A percentile compares a stretch with the other conserved stretches of the same genome.
phyloP scores from a whole-genome alignment of 35 echinoderm and acorn worm genomes.

The Eucidaris tribuloides region DNA sequence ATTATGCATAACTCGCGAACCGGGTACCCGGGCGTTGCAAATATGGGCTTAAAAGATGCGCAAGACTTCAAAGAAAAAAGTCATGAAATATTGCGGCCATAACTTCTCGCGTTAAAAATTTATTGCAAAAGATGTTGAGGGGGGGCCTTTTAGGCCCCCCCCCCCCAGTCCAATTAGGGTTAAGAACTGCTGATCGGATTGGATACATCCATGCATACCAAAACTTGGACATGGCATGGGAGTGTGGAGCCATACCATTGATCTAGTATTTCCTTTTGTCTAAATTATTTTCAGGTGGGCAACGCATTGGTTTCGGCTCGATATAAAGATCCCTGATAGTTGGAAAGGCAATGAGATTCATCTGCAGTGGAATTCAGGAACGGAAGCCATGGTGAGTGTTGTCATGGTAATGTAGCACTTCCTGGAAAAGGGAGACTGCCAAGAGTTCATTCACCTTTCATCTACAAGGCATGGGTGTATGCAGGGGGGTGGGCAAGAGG shows the following conservation, averaged over 20 bases:
- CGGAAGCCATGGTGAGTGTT: constrained; percentile 88
- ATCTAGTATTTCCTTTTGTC: neutral
- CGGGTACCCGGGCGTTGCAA: too few species aligned
- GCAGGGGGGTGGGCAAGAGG: too few species aligned
- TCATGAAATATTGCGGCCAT: too few species aligned
- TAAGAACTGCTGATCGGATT: neutral
- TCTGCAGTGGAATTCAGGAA: constrained; percentile 78
- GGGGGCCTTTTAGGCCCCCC: neutral
- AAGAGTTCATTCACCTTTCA: neutral
- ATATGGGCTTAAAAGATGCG: too few species aligned
- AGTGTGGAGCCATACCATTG: neutral
- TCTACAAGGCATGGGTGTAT: neutral
- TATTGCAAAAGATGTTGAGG: neutral
- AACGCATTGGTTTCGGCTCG: constrained; percentile 83
- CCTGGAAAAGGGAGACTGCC: too few species aligned
- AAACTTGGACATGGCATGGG: too few species aligned
- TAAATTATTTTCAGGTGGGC: constrained; percentile 67
- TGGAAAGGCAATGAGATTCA: constrained; percentile 66
- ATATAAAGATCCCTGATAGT: constrained; percentile 50
- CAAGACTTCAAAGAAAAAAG: too few species aligned
- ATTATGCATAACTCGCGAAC: too few species aligned
- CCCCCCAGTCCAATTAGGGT: neutral
- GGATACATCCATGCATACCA: neutral
- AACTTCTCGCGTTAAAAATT: too few species aligned
- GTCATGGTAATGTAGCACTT: neutral